These are phyloP conservation scores for Stenchaetothrips biformis DNA, from an alignment of 2,888 invertebrate species.

Conservation along the genomic window DNA sequence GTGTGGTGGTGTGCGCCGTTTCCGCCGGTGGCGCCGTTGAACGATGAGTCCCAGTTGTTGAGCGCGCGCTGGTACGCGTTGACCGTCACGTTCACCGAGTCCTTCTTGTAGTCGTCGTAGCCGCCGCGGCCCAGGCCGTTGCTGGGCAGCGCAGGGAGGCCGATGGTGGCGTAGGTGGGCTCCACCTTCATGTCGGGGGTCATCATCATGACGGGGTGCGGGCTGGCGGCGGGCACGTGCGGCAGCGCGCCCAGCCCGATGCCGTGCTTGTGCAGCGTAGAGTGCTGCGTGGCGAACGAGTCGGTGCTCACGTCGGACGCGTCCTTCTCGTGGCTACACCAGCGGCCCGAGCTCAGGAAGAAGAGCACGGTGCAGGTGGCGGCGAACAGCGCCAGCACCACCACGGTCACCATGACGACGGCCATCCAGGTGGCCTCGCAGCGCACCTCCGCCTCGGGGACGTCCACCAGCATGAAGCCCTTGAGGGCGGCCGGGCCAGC, in stretches of 20 bases:
- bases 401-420: constrained; percentile 44
- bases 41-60: constrained; percentile 9
- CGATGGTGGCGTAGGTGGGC: constrained; percentile 32
- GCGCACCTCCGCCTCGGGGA: constrained; percentile 56
- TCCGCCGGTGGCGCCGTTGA: not conserved
- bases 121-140: constrained; percentile 29
- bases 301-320: constrained; percentile 40
- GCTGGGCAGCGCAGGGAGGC: constrained; percentile 14
- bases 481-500: constrained; percentile 55
- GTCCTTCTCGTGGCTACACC: constrained; percentile 43
- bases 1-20: not conserved
- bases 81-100: constrained; percentile 45
- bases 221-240: not conserved
- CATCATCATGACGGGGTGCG: constrained; percentile 27
- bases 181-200: constrained; percentile 28
- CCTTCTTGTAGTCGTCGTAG: constrained; percentile 36
- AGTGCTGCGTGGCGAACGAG: constrained; percentile 44
- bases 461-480: constrained; percentile 52
- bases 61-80: constrained; percentile 39
- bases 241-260: constrained; percentile 33
- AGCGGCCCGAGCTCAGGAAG: constrained; percentile 44
- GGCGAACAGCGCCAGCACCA: constrained; percentile 45
- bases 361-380: constrained; percentile 46
- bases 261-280: constrained; percentile 36
- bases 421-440: constrained; percentile 46